A percentile compares a stretch with the other conserved stretches of the same genome.
These are phyloP conservation scores for Chrysina gloriosa DNA, from an alignment of 2,888 invertebrate species.

Conservation along the genomic window DNA sequence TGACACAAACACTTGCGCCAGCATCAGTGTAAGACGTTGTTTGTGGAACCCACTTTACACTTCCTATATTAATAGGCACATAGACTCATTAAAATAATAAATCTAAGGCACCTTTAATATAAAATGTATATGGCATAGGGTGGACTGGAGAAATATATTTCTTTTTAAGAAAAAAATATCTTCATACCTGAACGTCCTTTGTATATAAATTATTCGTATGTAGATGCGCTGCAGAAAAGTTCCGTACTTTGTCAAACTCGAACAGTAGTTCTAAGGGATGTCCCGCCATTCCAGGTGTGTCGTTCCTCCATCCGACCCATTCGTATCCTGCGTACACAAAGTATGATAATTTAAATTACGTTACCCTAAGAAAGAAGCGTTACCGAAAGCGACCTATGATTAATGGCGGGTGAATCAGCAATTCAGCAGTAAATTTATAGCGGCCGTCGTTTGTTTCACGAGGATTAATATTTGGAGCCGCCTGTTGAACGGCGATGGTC, in stretches of 20 bases:
- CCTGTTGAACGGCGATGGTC: slow-evolving; percentile 48
- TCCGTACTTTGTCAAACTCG: slow-evolving; percentile 81
- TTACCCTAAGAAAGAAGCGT: slow-evolving; percentile 20
- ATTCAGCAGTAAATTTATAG: slow-evolving; percentile 54
- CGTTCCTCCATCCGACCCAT: slow-evolving; percentile 87
- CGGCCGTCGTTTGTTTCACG: slow-evolving; percentile 43
- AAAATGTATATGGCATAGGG: too few relatives aligned
- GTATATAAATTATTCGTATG: slow-evolving; percentile 82
- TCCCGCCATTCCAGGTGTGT: slow-evolving; percentile 71
- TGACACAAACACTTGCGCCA: too few relatives aligned
- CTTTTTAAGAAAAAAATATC: slow-evolving; percentile 15
- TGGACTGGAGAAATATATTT: too few relatives aligned
- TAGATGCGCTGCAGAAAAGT: slow-evolving; percentile 80
- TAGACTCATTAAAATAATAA: too few relatives aligned
- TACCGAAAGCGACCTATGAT: slow-evolving; percentile 50
- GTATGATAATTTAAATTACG: slow-evolving; percentile 39
- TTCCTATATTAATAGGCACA: too few relatives aligned
- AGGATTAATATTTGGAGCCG: slow-evolving; percentile 44
- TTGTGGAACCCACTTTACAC: too few relatives aligned
- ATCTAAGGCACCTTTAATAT: too few relatives aligned
- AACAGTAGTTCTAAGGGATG: slow-evolving; percentile 80
- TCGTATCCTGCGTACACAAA: slow-evolving; percentile 72
- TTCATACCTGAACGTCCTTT: slow-evolving; percentile 78
- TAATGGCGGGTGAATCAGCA: slow-evolving; percentile 57
- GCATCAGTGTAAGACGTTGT: too few relatives aligned